These are phyloP conservation scores for Peromyscus polionotus DNA, from an alignment of 2,113 vertebrate species.

Conservation along the genomic window DNA sequence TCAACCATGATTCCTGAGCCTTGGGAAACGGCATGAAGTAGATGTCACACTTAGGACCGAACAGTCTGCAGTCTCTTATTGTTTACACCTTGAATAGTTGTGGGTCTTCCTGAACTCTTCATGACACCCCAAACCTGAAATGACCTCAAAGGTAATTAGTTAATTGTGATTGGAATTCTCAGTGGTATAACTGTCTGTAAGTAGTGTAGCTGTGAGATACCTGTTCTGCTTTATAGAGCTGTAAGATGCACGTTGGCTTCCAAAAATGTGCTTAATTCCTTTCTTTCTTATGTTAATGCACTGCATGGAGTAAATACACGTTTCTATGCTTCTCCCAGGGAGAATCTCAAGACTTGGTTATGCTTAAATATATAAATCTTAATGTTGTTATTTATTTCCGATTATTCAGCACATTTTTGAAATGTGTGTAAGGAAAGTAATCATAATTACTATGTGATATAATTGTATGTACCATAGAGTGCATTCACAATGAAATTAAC, in stretches of 20 bases:
- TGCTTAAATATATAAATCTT: too few relatives aligned
- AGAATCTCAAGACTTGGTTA: not conserved
- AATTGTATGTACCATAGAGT: not conserved
- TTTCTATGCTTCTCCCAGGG: not conserved
- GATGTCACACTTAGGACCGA: not conserved
- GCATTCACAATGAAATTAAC: not conserved
- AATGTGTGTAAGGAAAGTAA: not conserved
- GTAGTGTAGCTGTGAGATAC: too few relatives aligned
- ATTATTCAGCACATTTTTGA: not conserved
- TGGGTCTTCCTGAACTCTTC: too few relatives aligned
- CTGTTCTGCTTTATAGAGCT: not conserved
- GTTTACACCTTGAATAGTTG: too few relatives aligned
- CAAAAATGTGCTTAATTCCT: not conserved
- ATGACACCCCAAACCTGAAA: too few relatives aligned
- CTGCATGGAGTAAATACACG: not conserved
- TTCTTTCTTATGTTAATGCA: not conserved
- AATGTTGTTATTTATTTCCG: not conserved
- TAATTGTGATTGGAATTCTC: too few relatives aligned
- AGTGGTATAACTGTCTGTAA: too few relatives aligned
- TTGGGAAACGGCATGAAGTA: not conserved
- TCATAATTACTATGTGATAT: not conserved
- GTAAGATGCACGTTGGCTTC: not conserved
- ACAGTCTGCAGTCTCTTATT: too few relatives aligned
- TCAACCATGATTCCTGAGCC: not conserved
- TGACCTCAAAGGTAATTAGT: too few relatives aligned